Conservation (phyloP, 2,797 vertebrate species). For the Pelodytes ibericus region DNA sequence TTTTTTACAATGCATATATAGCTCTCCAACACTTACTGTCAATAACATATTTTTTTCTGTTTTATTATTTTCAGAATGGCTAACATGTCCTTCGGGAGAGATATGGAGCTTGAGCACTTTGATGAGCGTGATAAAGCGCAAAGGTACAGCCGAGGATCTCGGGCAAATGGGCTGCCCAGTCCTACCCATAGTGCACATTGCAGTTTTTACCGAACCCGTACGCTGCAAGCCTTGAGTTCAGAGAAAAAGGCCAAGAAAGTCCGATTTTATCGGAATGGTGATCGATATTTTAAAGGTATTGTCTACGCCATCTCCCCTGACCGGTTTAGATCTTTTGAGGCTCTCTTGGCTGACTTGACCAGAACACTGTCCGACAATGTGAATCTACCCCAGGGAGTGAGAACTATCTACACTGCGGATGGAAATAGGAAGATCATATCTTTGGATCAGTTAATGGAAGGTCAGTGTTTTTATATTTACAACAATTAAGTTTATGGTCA, state of each 20-base stretch:
- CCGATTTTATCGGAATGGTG: constrained; percentile 96
- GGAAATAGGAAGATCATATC: constrained; percentile 83
- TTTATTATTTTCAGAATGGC: constrained; percentile 60
- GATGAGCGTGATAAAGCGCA: constrained; percentile 95
- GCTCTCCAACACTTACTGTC: too few relatives aligned
- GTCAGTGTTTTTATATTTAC: constrained; percentile 73
- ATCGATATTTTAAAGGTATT: constrained; percentile 97
- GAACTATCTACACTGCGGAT: constrained; percentile 92
- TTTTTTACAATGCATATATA: too few relatives aligned
- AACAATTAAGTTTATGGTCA: too few relatives aligned
- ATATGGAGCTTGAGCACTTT: constrained; percentile 98
- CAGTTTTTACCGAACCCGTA: constrained; percentile 95
- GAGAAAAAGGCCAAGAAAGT: constrained; percentile 99
- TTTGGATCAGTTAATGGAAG: constrained; percentile 94
- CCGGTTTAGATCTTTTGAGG: constrained; percentile 91
- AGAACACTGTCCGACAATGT: constrained; percentile 94
- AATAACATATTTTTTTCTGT: constrained; percentile 19
- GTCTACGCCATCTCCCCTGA: constrained; percentile 96
- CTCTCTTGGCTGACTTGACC: constrained; percentile 94
- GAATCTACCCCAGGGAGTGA: constrained; percentile 94
- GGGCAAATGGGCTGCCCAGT: constrained; percentile 91
- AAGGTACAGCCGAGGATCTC: constrained; percentile 84
- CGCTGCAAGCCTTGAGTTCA: constrained; percentile 89
- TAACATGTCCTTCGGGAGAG: constrained; percentile 78
- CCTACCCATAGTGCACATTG: constrained; percentile 98